Percentiles rank a stretch among this genome's conserved stretches.
These are phyloP conservation scores for Baccha elongata DNA, from an alignment of 2,888 invertebrate genomes.

Conservation along the genomic window DNA sequence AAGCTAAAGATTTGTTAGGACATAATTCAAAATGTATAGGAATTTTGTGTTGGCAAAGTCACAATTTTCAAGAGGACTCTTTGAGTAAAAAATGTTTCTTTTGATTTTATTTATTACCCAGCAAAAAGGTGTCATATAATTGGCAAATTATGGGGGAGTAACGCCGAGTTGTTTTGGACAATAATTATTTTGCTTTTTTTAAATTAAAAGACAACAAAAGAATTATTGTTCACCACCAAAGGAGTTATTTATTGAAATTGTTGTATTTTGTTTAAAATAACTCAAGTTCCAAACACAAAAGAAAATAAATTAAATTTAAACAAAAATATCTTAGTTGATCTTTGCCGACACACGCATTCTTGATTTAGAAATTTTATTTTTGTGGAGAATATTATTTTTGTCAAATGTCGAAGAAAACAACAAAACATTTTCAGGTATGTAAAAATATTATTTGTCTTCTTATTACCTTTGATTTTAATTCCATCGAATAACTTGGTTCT, in stretches of 20 bases:
- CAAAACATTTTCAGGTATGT: neutral
- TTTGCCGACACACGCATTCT: conserved; percentile 36
- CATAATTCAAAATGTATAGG: conserved; percentile 29
- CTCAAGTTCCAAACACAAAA: neutral
- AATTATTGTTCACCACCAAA: neutral
- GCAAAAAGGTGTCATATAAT: conserved; percentile 26
- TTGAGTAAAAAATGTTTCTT: conserved; percentile 19
- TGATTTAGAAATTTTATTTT: conserved; percentile 22
- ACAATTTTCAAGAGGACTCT: neutral
- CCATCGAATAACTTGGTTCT: neutral
- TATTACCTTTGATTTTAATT: conserved; percentile 12
- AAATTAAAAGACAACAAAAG: neutral
- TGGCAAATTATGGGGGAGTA: conserved; percentile 1
- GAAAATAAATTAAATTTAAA: neutral
- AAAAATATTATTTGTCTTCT: neutral
- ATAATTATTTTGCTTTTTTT: neutral
- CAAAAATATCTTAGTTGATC: conserved; percentile 4
- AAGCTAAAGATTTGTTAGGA: conserved; percentile 13
- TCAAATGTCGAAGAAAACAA: neutral
- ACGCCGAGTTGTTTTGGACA: neutral
- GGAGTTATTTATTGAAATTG: neutral
- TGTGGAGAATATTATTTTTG: neutral
- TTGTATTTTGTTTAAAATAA: neutral
- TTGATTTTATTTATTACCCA: conserved; percentile 36
- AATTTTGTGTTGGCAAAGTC: conserved; percentile 30